Percentiles rank a stretch among this genome's conserved stretches.
Evolutionary conservation across 2,797 vertebrate genomes (phyloP).

Genomic region (Prunella strophiata): DNA sequence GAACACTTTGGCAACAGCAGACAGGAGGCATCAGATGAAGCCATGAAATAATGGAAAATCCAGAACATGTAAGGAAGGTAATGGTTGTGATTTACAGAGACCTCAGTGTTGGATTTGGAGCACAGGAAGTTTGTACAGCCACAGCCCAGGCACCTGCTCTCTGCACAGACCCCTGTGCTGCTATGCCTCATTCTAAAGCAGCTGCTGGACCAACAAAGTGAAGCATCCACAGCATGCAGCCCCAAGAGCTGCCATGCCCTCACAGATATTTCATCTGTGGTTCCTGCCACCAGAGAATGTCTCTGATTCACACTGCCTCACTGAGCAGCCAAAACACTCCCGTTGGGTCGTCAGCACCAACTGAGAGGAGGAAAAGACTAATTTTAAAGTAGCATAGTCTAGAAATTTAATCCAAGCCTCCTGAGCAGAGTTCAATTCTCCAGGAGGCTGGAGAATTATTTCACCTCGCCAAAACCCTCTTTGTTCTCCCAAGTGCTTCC

Average conservation of each 20-base stretch:
- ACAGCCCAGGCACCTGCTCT: neutral
- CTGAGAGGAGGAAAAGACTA: neutral
- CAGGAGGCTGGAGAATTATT: neutral
- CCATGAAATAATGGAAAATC: neutral
- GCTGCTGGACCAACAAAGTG: neutral
- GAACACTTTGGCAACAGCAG: neutral
- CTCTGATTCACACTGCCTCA: neutral
- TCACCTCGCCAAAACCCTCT: neutral
- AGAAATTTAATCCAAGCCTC: neutral
- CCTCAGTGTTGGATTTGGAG: rapidly evolving
- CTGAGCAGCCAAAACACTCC: neutral
- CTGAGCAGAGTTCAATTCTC: neutral
- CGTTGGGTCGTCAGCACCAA: neutral
- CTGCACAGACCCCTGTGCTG: neutral
- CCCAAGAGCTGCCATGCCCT: neutral
- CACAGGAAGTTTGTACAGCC: neutral
- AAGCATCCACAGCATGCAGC: neutral
- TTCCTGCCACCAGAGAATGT: neutral
- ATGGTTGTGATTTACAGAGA: neutral
- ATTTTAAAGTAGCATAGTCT: neutral
- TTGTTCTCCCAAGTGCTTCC: neutral
- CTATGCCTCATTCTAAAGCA: neutral
- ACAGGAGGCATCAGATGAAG: neutral
- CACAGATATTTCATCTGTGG: neutral
- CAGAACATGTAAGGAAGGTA: neutral